Percentiles rank a stretch among this genome's conserved stretches.
Evolutionary conservation across 2,797 vertebrate genomes (phyloP).

Genomic region (Todus mexicanus): DNA sequence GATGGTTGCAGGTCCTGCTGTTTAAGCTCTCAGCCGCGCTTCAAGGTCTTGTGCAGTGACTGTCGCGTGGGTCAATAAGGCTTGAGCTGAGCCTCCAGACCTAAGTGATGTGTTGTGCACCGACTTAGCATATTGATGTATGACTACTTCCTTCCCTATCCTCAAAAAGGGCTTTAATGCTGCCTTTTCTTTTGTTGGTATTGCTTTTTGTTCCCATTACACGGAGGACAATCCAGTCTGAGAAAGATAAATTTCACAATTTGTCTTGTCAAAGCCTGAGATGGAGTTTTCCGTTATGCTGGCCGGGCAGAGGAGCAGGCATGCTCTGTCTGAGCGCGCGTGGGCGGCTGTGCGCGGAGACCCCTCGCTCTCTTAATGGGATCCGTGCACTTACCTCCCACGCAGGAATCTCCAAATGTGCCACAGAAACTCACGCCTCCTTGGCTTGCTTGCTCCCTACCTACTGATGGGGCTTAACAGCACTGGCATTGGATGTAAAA

Average conservation of each 20-base stretch:
- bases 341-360: background rate
- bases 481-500: background rate
- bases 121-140: slow-evolving; percentile 23
- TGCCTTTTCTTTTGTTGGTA: background rate
- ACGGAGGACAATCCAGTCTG: background rate
- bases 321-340: fast-evolving
- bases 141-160: background rate
- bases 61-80: background rate
- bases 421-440: background rate
- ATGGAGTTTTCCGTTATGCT: slow-evolving; percentile 22
- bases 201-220: slow-evolving; percentile 37
- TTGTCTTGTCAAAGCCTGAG: slow-evolving; percentile 53
- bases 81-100: slow-evolving; percentile 11
- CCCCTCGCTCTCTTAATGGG: background rate
- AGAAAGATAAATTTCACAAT: slow-evolving; percentile 59
- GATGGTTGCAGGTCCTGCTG: background rate
- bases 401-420: background rate
- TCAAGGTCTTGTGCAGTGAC: slow-evolving; percentile 1
- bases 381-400: background rate
- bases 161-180: background rate
- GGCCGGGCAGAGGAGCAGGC: background rate
- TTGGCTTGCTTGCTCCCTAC: background rate
- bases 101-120: background rate
- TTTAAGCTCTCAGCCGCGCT: background rate
- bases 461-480: background rate